Evolutionary conservation across 2,888 invertebrate species (phyloP).

Genomic region (Ichneumoninae sp.): DNA sequence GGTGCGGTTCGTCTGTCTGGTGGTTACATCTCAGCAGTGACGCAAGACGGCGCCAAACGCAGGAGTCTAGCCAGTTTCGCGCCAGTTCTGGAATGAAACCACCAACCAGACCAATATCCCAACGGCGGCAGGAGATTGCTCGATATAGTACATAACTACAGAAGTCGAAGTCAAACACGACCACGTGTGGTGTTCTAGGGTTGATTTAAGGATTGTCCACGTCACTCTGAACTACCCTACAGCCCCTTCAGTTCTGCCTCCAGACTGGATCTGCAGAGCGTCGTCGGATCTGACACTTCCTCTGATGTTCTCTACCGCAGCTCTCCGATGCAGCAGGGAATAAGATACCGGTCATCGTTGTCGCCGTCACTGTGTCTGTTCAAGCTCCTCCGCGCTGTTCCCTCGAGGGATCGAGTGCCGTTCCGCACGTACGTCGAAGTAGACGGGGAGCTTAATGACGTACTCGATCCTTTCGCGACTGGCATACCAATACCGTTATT

Average conservation of each 20-base stretch:
- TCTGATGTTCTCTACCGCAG: slow-evolving; percentile 16
- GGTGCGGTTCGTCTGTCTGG: neutral
- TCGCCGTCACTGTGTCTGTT: neutral
- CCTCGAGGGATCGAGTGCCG: slow-evolving; percentile 49
- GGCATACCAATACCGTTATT: slow-evolving; percentile 64
- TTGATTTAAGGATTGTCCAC: neutral
- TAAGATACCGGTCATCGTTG: slow-evolving; percentile 39
- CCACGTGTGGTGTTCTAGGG: neutral
- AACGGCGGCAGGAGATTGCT: neutral
- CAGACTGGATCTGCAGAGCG: neutral
- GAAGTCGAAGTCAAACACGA: neutral
- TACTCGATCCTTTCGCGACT: slow-evolving; percentile 62
- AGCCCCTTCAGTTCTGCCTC: neutral
- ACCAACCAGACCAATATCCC: neutral
- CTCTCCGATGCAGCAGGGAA: slow-evolving; percentile 34
- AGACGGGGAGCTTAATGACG: slow-evolving; percentile 63
- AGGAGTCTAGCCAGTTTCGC: neutral
- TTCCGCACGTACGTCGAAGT: slow-evolving; percentile 60
- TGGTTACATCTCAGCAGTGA: neutral
- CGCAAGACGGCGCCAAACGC: neutral
- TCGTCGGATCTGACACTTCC: slow-evolving; percentile 13
- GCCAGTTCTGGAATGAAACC: neutral
- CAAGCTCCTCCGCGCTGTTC: slow-evolving; percentile 16
- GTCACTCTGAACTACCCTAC: neutral
- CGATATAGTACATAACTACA: neutral